Base-by-base conservation (phyloP, 2,797 vertebrate genomes). In the Pseudopleuronectes americanus region DNA sequence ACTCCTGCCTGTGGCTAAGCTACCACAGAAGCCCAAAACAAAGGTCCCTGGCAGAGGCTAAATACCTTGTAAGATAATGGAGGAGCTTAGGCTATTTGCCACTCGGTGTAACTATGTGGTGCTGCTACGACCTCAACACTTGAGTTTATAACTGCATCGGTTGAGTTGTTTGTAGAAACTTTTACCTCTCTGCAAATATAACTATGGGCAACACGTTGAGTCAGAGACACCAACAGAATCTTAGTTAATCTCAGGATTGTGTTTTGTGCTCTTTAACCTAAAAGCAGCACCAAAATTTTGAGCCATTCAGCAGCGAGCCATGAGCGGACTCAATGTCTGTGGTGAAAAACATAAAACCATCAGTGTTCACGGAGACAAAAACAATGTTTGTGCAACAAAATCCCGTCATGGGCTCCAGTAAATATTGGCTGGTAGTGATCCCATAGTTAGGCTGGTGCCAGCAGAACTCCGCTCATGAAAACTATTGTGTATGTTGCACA, bases 401-500 rank as follows among this genome's bases (percentile, higher is more conserved):
- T 33, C 70, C 70, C 54, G 45, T 71, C 76, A 47, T 51, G 66
- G 70, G 64, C 55, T 60, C 68, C 68, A 43, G 74, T 69, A 57
- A 43, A 66, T 66, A 57, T 57, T 77, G 71, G 66, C 64, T 73
- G 78, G 28, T 71, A 76, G 61, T 80, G 23, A 84, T 86, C 80
- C 75, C 69, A 59, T 63, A 76, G 68, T 71, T 31, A 26, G 56
- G 49, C 65, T 69, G 16, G 43, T 45, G 16, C 43, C 68, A 54
- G 66, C 62, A 74, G 75, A 77, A 77, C 56, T 23, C 77, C 66
- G 51, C 14, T 33, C 36, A 64, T 64, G 33, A 52, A 33, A 81
- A 54, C 66, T 47, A 68, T 78, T 77, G 64, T 77, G 71, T 84
- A 82, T 73, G 81, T 90, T 89, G 73, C 76, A 73, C 76, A 85